Conservation (phyloP, 2,797 vertebrate genomes). For the Chelon auratus region DNA sequence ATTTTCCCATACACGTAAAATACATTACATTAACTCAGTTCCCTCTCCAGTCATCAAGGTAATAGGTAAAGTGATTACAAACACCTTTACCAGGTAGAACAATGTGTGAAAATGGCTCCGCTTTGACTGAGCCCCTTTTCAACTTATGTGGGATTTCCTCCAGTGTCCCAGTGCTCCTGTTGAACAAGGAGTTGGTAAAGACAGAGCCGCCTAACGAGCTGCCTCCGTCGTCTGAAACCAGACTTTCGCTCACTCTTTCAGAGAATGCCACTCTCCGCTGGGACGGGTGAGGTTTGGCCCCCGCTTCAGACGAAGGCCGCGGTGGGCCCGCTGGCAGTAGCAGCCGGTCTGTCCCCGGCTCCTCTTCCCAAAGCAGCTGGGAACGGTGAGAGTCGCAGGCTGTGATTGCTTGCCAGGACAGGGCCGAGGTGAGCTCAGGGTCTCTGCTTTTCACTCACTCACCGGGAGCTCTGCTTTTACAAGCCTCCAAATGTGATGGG, state of each 20-base stretch:
- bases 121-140: conserved; percentile 68
- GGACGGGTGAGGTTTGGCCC: conserved; percentile 75
- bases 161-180: conserved; percentile 63
- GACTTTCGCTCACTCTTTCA: conserved; percentile 71
- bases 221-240: conserved; percentile 64
- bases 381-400: conserved; percentile 72
- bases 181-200: conserved; percentile 55
- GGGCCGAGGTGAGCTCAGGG: conserved; percentile 76
- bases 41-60: conserved; percentile 26
- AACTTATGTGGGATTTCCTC: conserved; percentile 73
- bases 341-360: conserved; percentile 57
- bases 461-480: conserved; percentile 66
- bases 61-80: conserved; percentile 53
- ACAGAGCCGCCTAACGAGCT: conserved; percentile 67
- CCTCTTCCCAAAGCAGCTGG: conserved; percentile 68
- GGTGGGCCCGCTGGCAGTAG: conserved; percentile 59
- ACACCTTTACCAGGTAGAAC: conserved; percentile 62
- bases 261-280: conserved; percentile 77
- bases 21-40: conserved; percentile 17
- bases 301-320: conserved; percentile 65
- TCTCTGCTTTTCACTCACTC: conserved; percentile 63
- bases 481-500: conserved; percentile 63
- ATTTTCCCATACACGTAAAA: conserved; percentile 32
- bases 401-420: conserved; percentile 72
- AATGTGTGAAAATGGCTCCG: conserved; percentile 64